Conservation (phyloP, 2,888 invertebrate species). For the Diachrysia chrysitis region DNA sequence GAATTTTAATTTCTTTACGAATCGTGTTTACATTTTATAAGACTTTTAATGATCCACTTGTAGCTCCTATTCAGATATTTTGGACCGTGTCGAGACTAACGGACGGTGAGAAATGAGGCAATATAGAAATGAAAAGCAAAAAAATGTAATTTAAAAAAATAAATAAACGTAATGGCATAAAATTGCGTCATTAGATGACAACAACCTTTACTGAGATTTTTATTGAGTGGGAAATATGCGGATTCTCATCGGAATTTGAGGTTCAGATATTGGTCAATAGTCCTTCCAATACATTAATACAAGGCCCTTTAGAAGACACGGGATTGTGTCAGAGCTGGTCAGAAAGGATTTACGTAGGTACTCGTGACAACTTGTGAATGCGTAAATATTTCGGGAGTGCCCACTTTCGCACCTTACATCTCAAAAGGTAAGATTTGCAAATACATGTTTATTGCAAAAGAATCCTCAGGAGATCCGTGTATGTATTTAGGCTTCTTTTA, state of each 20-base stretch:
- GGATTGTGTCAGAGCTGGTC: slow-evolving; percentile 72
- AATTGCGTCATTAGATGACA: slow-evolving; percentile 61
- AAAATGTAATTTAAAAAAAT: slow-evolving; percentile 68
- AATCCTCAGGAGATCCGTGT: slow-evolving; percentile 45
- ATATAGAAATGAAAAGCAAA: slow-evolving; percentile 68
- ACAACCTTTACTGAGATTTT: too few species aligned
- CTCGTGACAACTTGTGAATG: slow-evolving; percentile 62
- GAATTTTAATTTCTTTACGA: slow-evolving; percentile 48
- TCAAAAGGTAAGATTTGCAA: slow-evolving; percentile 58
- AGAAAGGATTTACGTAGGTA: slow-evolving; percentile 72
- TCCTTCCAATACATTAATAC: slow-evolving; percentile 72
- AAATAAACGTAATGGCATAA: slow-evolving; percentile 67
- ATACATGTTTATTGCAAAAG: slow-evolving; percentile 56
- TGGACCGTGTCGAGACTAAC: slow-evolving; percentile 54
- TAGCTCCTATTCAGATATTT: slow-evolving; percentile 63
- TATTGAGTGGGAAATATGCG: slow-evolving; percentile 70
- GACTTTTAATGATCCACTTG: slow-evolving; percentile 58
- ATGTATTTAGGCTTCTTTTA: slow-evolving; percentile 56
- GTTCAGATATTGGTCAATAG: slow-evolving; percentile 69
- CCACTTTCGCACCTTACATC: slow-evolving; percentile 47
- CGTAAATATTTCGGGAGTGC: slow-evolving; percentile 51
- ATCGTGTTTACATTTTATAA: slow-evolving; percentile 58
- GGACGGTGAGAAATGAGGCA: slow-evolving; percentile 61
- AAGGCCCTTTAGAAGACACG: slow-evolving; percentile 71
- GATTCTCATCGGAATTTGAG: slow-evolving; percentile 74